Evolutionary conservation across 2,113 vertebrate species (phyloP).

Genomic region (Helogale parvula): DNA sequence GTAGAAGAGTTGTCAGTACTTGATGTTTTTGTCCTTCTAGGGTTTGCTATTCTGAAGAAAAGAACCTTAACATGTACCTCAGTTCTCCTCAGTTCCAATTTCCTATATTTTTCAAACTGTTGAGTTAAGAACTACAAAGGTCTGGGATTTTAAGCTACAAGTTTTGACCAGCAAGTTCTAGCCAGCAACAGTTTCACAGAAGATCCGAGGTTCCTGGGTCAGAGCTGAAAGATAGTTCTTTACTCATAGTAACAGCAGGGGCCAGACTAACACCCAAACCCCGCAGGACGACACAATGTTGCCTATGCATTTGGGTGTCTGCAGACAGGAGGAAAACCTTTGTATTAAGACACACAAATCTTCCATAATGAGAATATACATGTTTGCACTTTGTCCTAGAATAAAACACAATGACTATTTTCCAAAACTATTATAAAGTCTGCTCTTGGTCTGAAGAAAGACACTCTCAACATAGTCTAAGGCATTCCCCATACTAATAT

Average conservation of each 20-base stretch:
- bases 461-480: not conserved
- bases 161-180: not conserved
- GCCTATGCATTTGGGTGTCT: not conserved
- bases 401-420: not conserved
- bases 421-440: not conserved
- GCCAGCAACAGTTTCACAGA: not conserved
- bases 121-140: not conserved
- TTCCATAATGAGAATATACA: not conserved
- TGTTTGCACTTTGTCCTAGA: not conserved
- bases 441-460: not conserved
- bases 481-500: not conserved
- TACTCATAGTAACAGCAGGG: not conserved
- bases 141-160: not conserved
- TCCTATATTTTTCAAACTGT: not conserved
- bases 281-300: not conserved
- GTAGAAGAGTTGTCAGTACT: not conserved
- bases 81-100: not conserved
- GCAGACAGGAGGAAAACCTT: not conserved
- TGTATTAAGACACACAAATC: too few relatives aligned
- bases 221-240: not conserved
- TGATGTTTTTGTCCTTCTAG: not conserved
- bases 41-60: not conserved
- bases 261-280: not conserved
- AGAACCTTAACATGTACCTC: not conserved
- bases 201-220: not conserved